Base-by-base conservation (phyloP, 53 echinoderm and acorn worm species). In the Temnopleurus reevesii region DNA sequence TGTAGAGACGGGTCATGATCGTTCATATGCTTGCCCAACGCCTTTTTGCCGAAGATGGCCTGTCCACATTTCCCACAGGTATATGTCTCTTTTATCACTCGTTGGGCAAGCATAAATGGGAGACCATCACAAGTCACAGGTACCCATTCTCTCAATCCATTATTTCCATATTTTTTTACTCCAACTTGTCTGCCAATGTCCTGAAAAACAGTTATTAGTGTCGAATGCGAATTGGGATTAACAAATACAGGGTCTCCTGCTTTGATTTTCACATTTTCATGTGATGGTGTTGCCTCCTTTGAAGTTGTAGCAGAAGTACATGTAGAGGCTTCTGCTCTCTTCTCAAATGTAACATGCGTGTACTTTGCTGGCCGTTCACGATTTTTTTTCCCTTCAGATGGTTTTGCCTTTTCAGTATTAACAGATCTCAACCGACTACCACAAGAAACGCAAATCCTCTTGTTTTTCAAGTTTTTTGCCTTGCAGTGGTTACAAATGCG, bases 181-280 rank as follows among this genome's bases (percentile, higher is more conserved):
- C n/a, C 12, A n/a, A 86, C 86, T 86, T 86, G 44, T n/a, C 35
- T 58, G 9, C 61, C 86, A 23, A 60, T 59, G 4, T 86, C 63
- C 13, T 36, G 34, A 45, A 86, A 59, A 5, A 86, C 86, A 18
- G 7, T 60, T 23, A 86, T 34, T 5, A 86, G 4, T 12, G 38
- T 61, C 24, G n/a, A 3, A 45, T 86, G 46, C 4, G 61, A 86
- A 60, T 86, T 86, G 5, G 38, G 86, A 23, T 86, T 86, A 15
- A 58, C 59, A 23, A 86, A 86, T 2, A 86, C 36, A 6, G 86
- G 86, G 2, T 86, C 86, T 12, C 86, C 59, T 35, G 61, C 43
- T 33, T n/a, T 3, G 25, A 33, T 8, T 17, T 10, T 66, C 13
- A 86, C 45, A 4, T 60, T 60, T 35, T 10, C 54, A 29, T 4